Evolutionary conservation across 2,113 vertebrate species (phyloP).

Genomic region (Microcebus ravelobensis): DNA sequence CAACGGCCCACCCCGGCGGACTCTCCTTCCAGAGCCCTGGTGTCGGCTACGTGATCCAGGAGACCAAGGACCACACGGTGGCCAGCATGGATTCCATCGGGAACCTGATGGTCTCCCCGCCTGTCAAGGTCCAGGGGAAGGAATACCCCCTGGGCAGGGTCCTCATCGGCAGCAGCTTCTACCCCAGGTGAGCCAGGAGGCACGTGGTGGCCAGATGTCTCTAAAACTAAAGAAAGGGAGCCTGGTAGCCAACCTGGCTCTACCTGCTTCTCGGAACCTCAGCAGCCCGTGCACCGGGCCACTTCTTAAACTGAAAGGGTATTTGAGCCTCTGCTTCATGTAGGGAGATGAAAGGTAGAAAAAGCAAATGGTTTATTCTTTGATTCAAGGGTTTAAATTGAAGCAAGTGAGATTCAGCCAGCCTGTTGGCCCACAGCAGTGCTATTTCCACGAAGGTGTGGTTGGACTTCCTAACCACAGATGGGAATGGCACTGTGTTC

Average conservation of each 20-base stretch:
- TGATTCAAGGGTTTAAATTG: neutral
- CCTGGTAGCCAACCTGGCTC: rapidly evolving
- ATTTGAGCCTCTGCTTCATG: rapidly evolving
- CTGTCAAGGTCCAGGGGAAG: slow-evolving; percentile 90
- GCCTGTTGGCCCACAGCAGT: neutral
- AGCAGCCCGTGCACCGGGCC: rapidly evolving
- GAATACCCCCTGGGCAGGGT: slow-evolving; percentile 93
- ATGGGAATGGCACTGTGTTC: rapidly evolving
- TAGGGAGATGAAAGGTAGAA: neutral
- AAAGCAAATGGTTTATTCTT: rapidly evolving
- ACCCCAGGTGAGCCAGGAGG: slow-evolving; percentile 90
- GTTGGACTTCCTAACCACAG: neutral
- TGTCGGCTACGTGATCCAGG: slow-evolving; percentile 90
- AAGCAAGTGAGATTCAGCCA: rapidly evolving
- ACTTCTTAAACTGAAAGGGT: no score
- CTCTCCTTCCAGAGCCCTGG: slow-evolving; percentile 89
- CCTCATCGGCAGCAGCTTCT: slow-evolving; percentile 91
- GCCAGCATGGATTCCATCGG: slow-evolving; percentile 93
- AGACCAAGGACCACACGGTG: slow-evolving; percentile 51
- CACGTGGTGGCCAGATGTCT: neutral
- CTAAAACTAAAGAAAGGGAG: neutral
- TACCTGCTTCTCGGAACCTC: rapidly evolving
- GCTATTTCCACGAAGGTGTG: rapidly evolving
- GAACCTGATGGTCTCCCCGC: slow-evolving; percentile 95
- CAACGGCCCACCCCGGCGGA: rapidly evolving